phyloP scores from a whole-genome alignment of 1,140 invertebrate species.

The Drosophila fuyamai region DNA sequence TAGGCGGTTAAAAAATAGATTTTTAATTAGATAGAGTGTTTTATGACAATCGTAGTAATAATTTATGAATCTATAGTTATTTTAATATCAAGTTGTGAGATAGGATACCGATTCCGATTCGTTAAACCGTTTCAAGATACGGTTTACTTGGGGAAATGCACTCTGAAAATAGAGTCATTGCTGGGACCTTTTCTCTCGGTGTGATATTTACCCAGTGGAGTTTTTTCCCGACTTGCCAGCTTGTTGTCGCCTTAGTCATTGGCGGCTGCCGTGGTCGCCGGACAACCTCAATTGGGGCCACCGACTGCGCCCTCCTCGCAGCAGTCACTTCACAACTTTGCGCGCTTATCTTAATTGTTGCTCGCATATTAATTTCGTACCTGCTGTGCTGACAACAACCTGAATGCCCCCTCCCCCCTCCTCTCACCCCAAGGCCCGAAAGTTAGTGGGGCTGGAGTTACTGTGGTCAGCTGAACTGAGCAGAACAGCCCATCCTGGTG shows the following conservation, averaged over 20 bases:
- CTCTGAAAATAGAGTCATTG: background rate
- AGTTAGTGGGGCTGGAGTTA: conserved; percentile 3
- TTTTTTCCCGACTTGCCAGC: conserved; percentile 38
- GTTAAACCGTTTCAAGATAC: no score
- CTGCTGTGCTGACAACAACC: conserved; percentile 75
- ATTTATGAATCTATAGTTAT: no score
- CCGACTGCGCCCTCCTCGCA: conserved; percentile 65
- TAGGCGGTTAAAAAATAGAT: no score
- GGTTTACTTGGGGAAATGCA: no score
- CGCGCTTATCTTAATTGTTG: conserved; percentile 84
- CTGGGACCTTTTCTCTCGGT: conserved; percentile 13
- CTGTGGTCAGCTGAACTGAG: background rate
- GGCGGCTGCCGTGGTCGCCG: conserved; percentile 39
- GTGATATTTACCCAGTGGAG: conserved; percentile 4
- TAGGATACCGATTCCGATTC: no score
- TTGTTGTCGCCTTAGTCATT: conserved; percentile 69
- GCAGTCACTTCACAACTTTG: conserved; percentile 77
- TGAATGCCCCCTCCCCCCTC: background rate
- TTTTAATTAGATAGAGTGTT: no score
- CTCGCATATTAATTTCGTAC: conserved; percentile 84
- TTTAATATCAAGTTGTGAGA: no score
- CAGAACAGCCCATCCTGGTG: conserved; percentile 23
- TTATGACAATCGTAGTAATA: no score
- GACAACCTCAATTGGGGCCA: conserved; percentile 50
- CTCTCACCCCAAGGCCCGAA: background rate